Evolutionary conservation across 1,140 invertebrate species (phyloP), one percentile per base, ranked within the genome.

Genomic region (Eumaeus atala): DNA sequence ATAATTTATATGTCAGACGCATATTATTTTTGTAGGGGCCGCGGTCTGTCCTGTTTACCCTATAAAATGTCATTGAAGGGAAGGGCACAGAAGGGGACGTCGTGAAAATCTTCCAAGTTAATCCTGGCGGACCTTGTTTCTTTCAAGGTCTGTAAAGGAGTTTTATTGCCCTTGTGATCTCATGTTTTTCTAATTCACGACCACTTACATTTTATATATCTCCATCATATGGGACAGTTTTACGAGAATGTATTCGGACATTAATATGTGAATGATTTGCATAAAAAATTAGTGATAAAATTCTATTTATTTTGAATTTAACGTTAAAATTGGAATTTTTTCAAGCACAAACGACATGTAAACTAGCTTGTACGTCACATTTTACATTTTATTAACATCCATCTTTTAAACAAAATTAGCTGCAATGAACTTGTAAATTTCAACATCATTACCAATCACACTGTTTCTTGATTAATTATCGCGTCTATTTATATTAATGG

Each of bases 1-100:
- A 84, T 82, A 74, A 80, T 84, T 81, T 81, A 84, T 66, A 58
- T 56, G 70, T 60, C 60, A 73, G 70, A 72, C 65, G 76, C 70
- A 69, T 78, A 79, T 78, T 80, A 79, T 78, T 79, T 84, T 82
- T 78, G 70, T 62, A 71, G 57, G 76, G 71, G 67, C 62, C 66
- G 68, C 61, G 72, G 74, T 64, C 60, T 64, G 48, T 62, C 51
- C 54, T 70, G 66, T 70, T 77, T 71, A 67, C 69, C 58, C 60
- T 62, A 73, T 72, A 71, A 72, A 72, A 77, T 75, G 77, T 74
- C 60, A 62, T 59, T 53, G 44, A 59, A 57, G 61, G 66, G 44
- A 59, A 57, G 61, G 66, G 48, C 58, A 64, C 61, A 53, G 65
- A 69, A 60, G 51, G 62, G 63, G 62, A 28, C 21, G 21, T 28